Evolutionary conservation across 2,888 invertebrate species (phyloP).

Genomic region (Ferrisia virgata): DNA sequence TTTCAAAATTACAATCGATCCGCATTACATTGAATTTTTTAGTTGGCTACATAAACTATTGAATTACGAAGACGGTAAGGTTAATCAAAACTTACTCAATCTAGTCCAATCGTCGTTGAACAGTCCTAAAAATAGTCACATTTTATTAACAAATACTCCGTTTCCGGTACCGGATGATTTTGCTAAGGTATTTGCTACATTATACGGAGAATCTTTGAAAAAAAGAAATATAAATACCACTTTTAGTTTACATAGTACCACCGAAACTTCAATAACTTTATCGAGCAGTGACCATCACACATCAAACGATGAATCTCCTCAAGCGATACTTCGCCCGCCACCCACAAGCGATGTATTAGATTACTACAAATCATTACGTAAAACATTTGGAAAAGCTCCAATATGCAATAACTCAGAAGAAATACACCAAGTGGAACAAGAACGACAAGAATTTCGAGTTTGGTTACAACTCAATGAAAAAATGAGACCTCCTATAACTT

Average conservation of each 20-base stretch:
- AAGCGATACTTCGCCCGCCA: not conserved
- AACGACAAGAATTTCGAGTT: not conserved
- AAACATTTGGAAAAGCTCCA: not conserved
- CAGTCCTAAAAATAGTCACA: not conserved
- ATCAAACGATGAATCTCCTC: not conserved
- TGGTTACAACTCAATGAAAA: not conserved
- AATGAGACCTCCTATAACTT: not conserved
- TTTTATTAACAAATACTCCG: not conserved
- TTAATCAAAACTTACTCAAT: not conserved
- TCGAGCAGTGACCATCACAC: not conserved
- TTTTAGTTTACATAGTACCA: too few relatives aligned
- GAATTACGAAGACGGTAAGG: not conserved
- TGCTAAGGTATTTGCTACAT: not conserved
- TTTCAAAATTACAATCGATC: not conserved
- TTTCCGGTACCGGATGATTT: not conserved
- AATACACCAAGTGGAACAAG: not conserved
- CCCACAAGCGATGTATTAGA: not conserved
- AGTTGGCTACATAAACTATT: not conserved
- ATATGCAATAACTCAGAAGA: not conserved
- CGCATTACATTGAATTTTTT: not conserved
- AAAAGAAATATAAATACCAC: not conserved
- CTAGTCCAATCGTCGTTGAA: too few relatives aligned
- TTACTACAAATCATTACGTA: not conserved
- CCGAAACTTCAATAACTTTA: not conserved
- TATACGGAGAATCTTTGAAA: not conserved